Base-by-base conservation (phyloP, 2,797 vertebrate genomes). In the Eulemur mongoz region DNA sequence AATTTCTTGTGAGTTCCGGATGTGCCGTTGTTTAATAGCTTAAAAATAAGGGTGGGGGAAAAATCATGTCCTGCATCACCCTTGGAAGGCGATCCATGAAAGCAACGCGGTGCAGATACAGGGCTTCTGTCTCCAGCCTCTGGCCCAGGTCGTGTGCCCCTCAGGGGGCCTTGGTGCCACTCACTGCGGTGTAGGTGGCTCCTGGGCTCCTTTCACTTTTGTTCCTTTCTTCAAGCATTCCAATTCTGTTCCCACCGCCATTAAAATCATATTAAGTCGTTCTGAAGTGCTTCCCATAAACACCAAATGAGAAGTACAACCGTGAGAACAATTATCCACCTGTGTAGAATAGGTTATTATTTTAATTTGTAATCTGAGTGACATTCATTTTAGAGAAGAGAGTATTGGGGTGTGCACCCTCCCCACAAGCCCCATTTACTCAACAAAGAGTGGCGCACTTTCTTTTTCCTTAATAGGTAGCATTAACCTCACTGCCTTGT, bases 311-410 rank as follows among this genome's bases (percentile, higher is more conserved):
- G 70, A 93, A 95, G 67, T 69, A 91, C 50, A 95, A 69, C 91
- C 32, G 35, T 0, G 67, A 87, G 95, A 81, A 91, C 95, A 89
- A 97, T 96, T 91, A 94, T 81, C 90, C 94, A 89, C 96, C 92
- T 89, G 70, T 67, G 75, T 84, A 57, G 54, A 89, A 76, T 67
- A 89, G 89, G 57, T 94, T 93, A 94, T 92, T 96, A 95, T 91
- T 97, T 96, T 95, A 94, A 91, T 95, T 93, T 92, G 81, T 92
- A 89, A 97, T 95, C 84, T 80, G 84, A 97, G 84, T 92, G 89
- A 91, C 83, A 89, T 93, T 95, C 52, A 89, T 80, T 96, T 94
- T 76, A 85, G 48, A 94, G 94, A 89, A 88, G 95, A 67, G 72
- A 43, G 67, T 94, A 79, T 80, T 95, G 92, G 79, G 69, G 76